Percentiles rank a stretch among this genome's conserved stretches.
These are phyloP conservation scores for Amblyjoppa fuscipennis DNA, from an alignment of 2,888 invertebrate species.

Conservation along the genomic window DNA sequence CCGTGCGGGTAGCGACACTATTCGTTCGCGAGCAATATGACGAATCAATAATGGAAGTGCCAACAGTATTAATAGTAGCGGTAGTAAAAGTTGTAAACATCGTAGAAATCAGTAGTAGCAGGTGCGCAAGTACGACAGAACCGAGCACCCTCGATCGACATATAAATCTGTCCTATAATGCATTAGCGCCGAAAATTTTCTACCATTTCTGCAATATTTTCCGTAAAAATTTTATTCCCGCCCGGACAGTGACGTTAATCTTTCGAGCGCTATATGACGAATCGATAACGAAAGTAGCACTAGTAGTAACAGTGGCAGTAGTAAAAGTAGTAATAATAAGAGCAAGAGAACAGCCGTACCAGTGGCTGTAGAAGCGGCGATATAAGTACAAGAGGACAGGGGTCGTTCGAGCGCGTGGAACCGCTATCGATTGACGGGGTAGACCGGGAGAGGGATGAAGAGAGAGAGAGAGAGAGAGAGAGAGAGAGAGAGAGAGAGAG, in stretches of 20 bases:
- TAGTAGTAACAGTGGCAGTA: slow-evolving; percentile 37
- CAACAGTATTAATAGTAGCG: not conserved
- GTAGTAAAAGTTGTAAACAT: not conserved
- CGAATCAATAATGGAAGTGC: not conserved
- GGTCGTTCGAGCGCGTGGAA: slow-evolving; percentile 78
- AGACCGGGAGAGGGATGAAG: slow-evolving; percentile 31
- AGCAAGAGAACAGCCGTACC: slow-evolving; percentile 48
- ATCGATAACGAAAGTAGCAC: not conserved
- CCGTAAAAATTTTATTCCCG: not conserved
- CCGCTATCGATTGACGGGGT: slow-evolving; percentile 79
- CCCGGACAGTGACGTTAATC: not conserved
- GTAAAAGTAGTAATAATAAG: slow-evolving; percentile 53
- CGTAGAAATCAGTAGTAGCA: too few relatives aligned
- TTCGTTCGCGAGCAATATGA: not conserved
- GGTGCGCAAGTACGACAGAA: too few relatives aligned
- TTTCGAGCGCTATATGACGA: not conserved
- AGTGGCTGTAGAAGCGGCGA: slow-evolving; percentile 51
- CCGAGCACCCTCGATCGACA: too few relatives aligned
- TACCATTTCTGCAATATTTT: not conserved
- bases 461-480: slow-evolving; percentile 18
- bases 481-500: slow-evolving; percentile 20
- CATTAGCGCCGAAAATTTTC: too few relatives aligned
- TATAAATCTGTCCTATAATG: too few relatives aligned
- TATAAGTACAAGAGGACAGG: slow-evolving; percentile 64
- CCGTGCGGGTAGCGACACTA: not conserved